Base-by-base conservation (phyloP, 2,888 invertebrate genomes). In the Automeris io region DNA sequence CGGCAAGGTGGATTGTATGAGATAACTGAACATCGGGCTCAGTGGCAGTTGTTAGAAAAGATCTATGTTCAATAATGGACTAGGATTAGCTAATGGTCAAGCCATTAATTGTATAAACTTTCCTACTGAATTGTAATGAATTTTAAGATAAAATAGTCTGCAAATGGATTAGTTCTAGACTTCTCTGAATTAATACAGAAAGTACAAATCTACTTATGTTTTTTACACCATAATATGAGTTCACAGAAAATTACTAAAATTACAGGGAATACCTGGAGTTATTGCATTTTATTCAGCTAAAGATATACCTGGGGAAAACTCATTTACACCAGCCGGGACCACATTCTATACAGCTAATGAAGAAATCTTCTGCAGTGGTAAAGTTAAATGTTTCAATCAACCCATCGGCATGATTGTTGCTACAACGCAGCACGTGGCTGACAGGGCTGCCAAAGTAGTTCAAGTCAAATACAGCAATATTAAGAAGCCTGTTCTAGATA, bases 221-320 rank as follows among this genome's bases (percentile, higher is more conserved):
- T n/a, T n/a, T n/a, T n/a, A n/a, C n/a, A n/a, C n/a, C n/a, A n/a
- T n/a, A n/a, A n/a, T n/a, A n/a, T n/a, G n/a, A n/a, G n/a, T n/a
- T n/a, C n/a, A n/a, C n/a, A n/a, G n/a, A 6, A 33, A 2, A 8
- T 9, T 18, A n/a, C 21, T 26, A 19, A 2, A 7, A 19, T 78
- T 73, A 13, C 59, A 91, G 88, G 80, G 76, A 51, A 57, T 89
- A 37, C 82, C 89, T 11, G 93, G 93, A 5, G 91, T 92, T 0
- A 62, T 90, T 7, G 89, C 88, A 1, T 90, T 91, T 44, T 85
- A 89, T 34, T 80, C 88, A 25, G 91, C 90, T 2, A 87, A 88
- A 52, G 92, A 93, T 52, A 86, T 93, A 33, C 92, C 92, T 0
- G 91, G 92, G 0, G 67, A 74, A 18, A 92, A 92, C 62, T 54